These are phyloP conservation scores for Ciconia stormi DNA, from an alignment of 2,113 vertebrate genomes.

Conservation along the genomic window DNA sequence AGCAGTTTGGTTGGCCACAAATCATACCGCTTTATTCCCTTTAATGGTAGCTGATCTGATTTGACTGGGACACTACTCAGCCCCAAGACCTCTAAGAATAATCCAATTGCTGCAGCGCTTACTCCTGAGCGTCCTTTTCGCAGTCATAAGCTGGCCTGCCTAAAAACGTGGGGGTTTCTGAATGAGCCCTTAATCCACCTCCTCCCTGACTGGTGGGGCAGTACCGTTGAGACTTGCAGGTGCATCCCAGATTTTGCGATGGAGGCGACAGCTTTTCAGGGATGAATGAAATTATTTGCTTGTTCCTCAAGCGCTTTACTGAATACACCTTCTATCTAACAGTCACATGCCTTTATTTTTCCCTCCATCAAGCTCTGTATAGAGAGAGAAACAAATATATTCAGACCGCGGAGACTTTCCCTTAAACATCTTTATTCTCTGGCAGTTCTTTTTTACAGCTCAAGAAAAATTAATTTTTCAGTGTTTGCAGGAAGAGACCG, in stretches of 20 bases:
- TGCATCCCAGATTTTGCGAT: fast-evolving
- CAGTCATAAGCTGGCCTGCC: fast-evolving
- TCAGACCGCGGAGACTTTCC: background rate
- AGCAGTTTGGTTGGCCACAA: background rate
- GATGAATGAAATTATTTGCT: background rate
- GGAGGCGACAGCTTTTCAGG: background rate
- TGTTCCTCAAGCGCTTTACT: background rate
- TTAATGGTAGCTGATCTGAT: background rate
- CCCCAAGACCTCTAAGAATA: background rate
- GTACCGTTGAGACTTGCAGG: fast-evolving
- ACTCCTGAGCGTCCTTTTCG: background rate
- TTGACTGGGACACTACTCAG: background rate
- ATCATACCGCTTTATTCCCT: background rate
- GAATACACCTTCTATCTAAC: background rate
- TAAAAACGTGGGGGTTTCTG: background rate
- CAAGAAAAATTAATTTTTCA: background rate
- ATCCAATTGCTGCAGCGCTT: background rate
- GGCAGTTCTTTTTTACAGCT: background rate
- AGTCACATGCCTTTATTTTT: background rate
- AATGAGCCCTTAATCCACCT: background rate
- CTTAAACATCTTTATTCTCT: background rate
- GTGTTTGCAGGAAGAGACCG: fast-evolving
- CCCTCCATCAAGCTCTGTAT: fast-evolving
- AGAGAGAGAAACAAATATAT: background rate
- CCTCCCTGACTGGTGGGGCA: background rate